A percentile compares a stretch with the other conserved stretches of the same genome.
Evolutionary conservation across 2,797 vertebrate genomes (phyloP).

Genomic region (Taenioides sp.): DNA sequence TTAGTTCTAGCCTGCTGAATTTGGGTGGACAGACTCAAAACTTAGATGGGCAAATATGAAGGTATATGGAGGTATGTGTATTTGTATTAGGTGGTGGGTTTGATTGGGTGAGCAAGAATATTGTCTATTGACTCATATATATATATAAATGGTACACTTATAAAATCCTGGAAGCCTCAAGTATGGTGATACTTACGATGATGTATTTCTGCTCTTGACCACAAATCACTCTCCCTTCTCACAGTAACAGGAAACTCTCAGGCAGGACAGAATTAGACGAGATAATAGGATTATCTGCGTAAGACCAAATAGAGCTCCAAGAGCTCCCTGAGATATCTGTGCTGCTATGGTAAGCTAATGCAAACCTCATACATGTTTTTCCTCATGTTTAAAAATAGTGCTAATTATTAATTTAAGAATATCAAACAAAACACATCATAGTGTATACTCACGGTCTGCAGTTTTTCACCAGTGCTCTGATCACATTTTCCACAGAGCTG

Average conservation of each 20-base stretch:
- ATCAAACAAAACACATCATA: background rate
- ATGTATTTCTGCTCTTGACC: conserved; percentile 40
- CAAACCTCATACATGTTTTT: background rate
- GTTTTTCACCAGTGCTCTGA: conserved; percentile 95
- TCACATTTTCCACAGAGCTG: conserved; percentile 93
- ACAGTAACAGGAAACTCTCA: conserved; percentile 65
- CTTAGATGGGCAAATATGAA: too few species aligned
- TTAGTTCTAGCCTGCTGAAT: background rate
- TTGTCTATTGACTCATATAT: too few species aligned
- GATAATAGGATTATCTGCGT: conserved; percentile 76
- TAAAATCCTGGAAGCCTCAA: too few species aligned
- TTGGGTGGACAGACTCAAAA: too few species aligned
- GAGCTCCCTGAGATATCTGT: conserved; percentile 38
- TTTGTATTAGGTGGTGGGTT: too few species aligned
- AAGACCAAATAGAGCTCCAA: conserved; percentile 54
- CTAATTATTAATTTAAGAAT: background rate
- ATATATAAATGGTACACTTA: too few species aligned
- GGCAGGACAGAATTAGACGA: conserved; percentile 75
- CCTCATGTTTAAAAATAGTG: background rate
- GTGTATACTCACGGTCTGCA: conserved; percentile 92
- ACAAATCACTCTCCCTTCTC: conserved; percentile 57
- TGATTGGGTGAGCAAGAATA: too few species aligned
- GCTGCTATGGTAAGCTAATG: conserved; percentile 10
- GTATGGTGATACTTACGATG: background rate
- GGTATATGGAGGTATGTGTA: too few species aligned